Percentiles rank a stretch among this genome's conserved stretches.
Evolutionary conservation across 2,888 invertebrate genomes (phyloP).

Genomic region (Morpho achilles): DNA sequence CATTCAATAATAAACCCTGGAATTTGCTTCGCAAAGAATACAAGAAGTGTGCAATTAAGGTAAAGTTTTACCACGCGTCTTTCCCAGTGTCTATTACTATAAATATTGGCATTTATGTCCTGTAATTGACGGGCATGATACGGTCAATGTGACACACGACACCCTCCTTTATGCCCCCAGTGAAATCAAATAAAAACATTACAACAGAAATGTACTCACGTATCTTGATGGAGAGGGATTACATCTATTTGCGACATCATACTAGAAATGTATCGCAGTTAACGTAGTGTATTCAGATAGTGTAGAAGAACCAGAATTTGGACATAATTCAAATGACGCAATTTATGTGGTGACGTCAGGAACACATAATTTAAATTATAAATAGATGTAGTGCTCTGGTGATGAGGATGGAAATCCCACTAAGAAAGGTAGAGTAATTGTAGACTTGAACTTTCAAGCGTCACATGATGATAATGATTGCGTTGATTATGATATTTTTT

Average conservation of each 20-base stretch:
- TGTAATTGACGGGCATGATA: slow-evolving; percentile 60
- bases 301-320: background rate
- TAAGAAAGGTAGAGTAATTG: too few relatives aligned
- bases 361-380: too few relatives aligned
- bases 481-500: too few relatives aligned
- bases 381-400: too few relatives aligned
- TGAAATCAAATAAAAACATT: slow-evolving; percentile 65
- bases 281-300: background rate
- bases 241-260: slow-evolving; percentile 13
- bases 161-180: slow-evolving; percentile 50
- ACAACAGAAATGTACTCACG: slow-evolving; percentile 28
- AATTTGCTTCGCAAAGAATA: slow-evolving; percentile 11
- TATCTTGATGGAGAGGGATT: slow-evolving; percentile 19
- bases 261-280: slow-evolving; percentile 7
- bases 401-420: too few relatives aligned
- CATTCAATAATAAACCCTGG: background rate
- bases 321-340: too few relatives aligned
- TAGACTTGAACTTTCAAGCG: too few relatives aligned
- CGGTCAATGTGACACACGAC: slow-evolving; percentile 60
- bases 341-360: too few relatives aligned
- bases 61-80: slow-evolving; percentile 30
- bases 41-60: slow-evolving; percentile 6
- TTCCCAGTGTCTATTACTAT: slow-evolving; percentile 44
- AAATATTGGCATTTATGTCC: slow-evolving; percentile 54
- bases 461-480: too few relatives aligned